Conservation (phyloP, 1,140 invertebrate species). For the Drosophila lacertosa region DNA sequence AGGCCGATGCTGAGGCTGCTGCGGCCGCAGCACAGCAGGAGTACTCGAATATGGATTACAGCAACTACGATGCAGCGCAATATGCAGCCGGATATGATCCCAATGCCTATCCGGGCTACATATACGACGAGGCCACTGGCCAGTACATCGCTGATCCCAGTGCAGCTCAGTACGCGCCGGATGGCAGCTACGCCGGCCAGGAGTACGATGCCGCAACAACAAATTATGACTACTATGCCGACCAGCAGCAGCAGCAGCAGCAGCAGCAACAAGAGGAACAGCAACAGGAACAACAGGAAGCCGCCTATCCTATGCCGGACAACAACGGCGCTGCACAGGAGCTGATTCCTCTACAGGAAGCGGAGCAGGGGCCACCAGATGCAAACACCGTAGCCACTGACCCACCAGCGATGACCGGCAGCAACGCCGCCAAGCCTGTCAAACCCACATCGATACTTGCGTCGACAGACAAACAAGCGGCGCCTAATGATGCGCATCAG, state of each 20-base stretch:
- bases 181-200: slow-evolving; percentile 65
- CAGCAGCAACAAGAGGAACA: slow-evolving; percentile 36
- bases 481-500: slow-evolving; percentile 71
- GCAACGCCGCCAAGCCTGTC: slow-evolving; percentile 3
- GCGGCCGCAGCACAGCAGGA: slow-evolving; percentile 52
- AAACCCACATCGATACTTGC: slow-evolving; percentile 81
- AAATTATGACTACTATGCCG: slow-evolving; percentile 65
- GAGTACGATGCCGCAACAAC: slow-evolving; percentile 56
- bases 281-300: slow-evolving; percentile 54
- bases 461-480: slow-evolving; percentile 74
- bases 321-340: slow-evolving; percentile 25
- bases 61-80: slow-evolving; percentile 73
- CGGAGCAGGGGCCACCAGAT: slow-evolving; percentile 32
- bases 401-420: slow-evolving; percentile 5
- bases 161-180: slow-evolving; percentile 60
- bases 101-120: slow-evolving; percentile 78
- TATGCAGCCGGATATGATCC: slow-evolving; percentile 74
- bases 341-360: slow-evolving; percentile 41
- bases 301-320: slow-evolving; percentile 49
- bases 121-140: slow-evolving; percentile 76
- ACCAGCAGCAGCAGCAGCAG: slow-evolving; percentile 40
- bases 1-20: slow-evolving; percentile 7
- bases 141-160: slow-evolving; percentile 81
- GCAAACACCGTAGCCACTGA: slow-evolving; percentile 32
- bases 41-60: slow-evolving; percentile 76